Conservation (phyloP, 2,888 invertebrate species). For the Agriopis leucophaearia region DNA sequence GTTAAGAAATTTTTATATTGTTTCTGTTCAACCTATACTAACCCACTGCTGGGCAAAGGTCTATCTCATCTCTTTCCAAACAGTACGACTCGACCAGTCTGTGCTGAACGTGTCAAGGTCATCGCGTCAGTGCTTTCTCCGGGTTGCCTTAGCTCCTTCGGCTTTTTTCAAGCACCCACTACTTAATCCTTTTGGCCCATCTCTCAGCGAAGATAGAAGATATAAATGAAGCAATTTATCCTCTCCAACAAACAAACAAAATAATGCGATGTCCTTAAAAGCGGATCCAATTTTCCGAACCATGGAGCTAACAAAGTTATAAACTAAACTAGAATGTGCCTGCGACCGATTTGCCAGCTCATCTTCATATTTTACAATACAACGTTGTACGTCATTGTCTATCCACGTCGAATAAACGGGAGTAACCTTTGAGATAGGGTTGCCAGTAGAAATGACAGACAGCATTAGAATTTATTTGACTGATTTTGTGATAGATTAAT, state of each 20-base stretch:
- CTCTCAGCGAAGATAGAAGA: too few species aligned
- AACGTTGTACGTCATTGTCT: slow-evolving; percentile 28
- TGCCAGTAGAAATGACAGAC: background rate
- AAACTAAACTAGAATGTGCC: slow-evolving; percentile 19
- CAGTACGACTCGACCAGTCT: too few species aligned
- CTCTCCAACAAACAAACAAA: background rate
- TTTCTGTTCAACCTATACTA: too few species aligned
- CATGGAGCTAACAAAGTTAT: slow-evolving; percentile 30
- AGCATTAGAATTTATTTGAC: too few species aligned
- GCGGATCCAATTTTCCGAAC: slow-evolving; percentile 1
- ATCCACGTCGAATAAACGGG: slow-evolving; percentile 15
- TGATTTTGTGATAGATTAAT: background rate
- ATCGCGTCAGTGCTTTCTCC: too few species aligned
- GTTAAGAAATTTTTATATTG: too few species aligned
- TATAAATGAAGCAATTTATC: background rate
- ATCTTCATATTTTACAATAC: slow-evolving; percentile 34
- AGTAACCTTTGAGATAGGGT: background rate
- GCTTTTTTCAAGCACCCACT: too few species aligned
- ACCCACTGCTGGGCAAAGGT: too few species aligned
- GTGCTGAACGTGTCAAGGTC: too few species aligned
- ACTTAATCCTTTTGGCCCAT: too few species aligned
- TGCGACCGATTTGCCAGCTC: slow-evolving; percentile 32
- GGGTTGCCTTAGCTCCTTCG: too few species aligned
- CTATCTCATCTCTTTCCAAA: too few species aligned
- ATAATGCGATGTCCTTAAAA: background rate